Base-by-base conservation (phyloP, 64 coral and sea anemone genomes). In the Montipora cactus region DNA sequence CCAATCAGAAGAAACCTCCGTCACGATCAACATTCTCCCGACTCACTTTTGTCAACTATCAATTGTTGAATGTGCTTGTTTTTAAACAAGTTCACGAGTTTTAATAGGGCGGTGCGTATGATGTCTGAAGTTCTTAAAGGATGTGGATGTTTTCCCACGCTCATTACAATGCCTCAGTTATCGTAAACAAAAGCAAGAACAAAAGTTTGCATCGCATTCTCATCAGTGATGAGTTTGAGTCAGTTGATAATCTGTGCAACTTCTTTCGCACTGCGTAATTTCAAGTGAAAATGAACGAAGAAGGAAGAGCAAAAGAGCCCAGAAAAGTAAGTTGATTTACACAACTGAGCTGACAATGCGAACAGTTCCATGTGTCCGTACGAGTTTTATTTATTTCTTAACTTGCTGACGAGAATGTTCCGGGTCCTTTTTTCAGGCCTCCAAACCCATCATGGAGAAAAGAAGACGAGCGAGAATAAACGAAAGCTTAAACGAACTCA, bases 371-470 rank as follows among this genome's bases (percentile, higher is more conserved):
- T 55, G 5, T 55, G 52, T 55, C 52, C 52, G 5, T 55, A 7
- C 52, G 52, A 55, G 52, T 4, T 64, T 64, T 64, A 4, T 16
- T 64, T 64, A 12, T 64, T 16, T 47, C 53, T 21, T 59, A 15
- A 14, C 6, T 57, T 8, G 11, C 15, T 74, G 9, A n/a, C 25
- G 64, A 67, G n/a, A 79, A 49, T n/a, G 7, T 48, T 20, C 83
- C 20, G 20, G 15, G 68, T 71, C 21, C 59, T 23, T 81, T 93
- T 82, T 88, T 77, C 90, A 98, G 96, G 87, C 96, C 0, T 93
- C 96, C 19, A 98, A 98, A 71, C 96, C 96, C 22, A 95, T 98
- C 59, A 98, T 98, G 96, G 96, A 98, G 62, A 98, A 98, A 67
- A 75, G 94, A 7, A 74, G 96, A 84, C 53, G 96, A 71, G 96